A percentile compares a stretch with the other conserved stretches of the same genome.
These are phyloP conservation scores for Tetrao urogallus DNA, from an alignment of 2,113 vertebrate genomes.

Conservation along the genomic window DNA sequence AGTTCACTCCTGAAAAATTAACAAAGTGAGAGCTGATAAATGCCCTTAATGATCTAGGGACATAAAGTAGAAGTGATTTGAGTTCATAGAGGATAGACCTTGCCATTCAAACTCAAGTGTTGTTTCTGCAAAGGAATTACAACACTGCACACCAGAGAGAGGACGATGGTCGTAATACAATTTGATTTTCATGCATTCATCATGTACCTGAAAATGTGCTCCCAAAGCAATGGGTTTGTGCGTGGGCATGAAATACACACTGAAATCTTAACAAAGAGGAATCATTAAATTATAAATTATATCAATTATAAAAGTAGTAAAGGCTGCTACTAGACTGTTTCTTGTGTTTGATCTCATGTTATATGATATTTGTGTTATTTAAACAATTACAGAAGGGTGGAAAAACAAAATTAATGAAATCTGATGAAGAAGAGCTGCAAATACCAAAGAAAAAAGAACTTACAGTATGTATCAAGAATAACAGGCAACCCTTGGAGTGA, in stretches of 20 bases:
- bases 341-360: not conserved
- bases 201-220: not conserved
- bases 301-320: no score
- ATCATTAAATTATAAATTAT: not conserved
- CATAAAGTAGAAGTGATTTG: not conserved
- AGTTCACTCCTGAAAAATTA: not conserved
- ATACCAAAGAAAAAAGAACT: not conserved
- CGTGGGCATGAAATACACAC: not conserved
- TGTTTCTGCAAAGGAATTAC: not conserved
- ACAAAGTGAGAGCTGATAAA: not conserved
- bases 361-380: not conserved
- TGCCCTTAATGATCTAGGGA: not conserved
- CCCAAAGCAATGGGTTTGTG: not conserved
- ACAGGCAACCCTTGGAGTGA: not conserved
- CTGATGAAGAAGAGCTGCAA: not conserved
- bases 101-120: not conserved
- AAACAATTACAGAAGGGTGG: not conserved
- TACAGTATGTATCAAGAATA: not conserved
- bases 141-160: not conserved
- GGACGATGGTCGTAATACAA: not conserved
- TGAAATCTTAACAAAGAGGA: not conserved
- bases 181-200: not conserved
- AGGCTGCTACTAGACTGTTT: not conserved
- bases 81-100: not conserved
- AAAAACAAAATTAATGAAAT: slow-evolving; percentile 5